Conservation (phyloP, 2,113 vertebrate genomes). For the Apodemus sylvaticus region DNA sequence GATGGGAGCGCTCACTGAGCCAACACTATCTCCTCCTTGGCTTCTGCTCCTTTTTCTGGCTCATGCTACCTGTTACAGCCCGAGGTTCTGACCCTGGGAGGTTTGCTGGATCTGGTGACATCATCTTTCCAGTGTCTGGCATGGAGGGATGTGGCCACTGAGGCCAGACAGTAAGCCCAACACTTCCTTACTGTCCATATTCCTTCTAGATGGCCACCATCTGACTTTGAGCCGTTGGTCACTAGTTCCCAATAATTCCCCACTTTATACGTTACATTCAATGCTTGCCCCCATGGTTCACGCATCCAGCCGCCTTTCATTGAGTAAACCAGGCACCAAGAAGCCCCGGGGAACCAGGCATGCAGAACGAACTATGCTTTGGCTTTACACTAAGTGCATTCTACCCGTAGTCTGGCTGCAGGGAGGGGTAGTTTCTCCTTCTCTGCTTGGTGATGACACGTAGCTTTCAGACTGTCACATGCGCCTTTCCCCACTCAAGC, state of each 20-base stretch:
- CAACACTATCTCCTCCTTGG: rapidly evolving
- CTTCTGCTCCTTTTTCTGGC: too few relatives aligned
- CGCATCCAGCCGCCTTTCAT: too few relatives aligned
- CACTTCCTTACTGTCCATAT: rapidly evolving
- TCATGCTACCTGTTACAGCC: rapidly evolving
- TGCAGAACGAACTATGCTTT: background rate
- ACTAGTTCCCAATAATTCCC: background rate
- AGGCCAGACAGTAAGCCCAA: background rate
- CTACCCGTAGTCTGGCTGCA: rapidly evolving
- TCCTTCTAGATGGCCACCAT: background rate
- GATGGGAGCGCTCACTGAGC: background rate
- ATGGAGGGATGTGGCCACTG: rapidly evolving
- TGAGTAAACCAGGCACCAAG: background rate
- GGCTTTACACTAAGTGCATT: rapidly evolving
- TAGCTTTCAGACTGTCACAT: background rate
- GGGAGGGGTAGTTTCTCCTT: rapidly evolving
- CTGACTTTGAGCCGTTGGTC: rapidly evolving
- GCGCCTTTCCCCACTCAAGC: background rate
- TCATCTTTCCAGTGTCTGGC: rapidly evolving
- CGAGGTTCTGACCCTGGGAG: rapidly evolving
- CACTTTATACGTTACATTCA: background rate
- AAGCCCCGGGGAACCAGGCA: background rate
- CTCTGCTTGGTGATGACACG: rapidly evolving
- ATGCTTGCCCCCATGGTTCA: too few relatives aligned
- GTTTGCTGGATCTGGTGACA: rapidly evolving